Conservation (phyloP, 2,113 vertebrate species). For the Lasiurus borealis region DNA sequence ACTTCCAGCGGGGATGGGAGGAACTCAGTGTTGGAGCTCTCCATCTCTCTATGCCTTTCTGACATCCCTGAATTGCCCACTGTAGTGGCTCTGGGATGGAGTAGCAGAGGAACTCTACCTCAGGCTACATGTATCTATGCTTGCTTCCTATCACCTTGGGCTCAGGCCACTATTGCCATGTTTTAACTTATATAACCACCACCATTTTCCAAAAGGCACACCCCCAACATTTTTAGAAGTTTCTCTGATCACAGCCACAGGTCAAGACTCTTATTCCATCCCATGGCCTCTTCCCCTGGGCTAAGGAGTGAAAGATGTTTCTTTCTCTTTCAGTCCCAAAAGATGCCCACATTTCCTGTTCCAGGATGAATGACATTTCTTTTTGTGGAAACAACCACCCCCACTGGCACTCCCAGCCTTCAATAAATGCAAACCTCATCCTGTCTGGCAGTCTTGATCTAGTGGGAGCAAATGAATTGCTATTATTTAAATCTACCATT, state of each 20-base stretch:
- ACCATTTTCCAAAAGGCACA: neutral
- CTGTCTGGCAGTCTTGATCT: neutral
- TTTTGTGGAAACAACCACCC: neutral
- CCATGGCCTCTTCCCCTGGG: neutral
- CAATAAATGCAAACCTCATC: constrained; percentile 50
- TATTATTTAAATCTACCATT: constrained; percentile 62
- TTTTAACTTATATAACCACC: neutral
- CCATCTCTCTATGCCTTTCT: fast-evolving
- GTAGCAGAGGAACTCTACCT: too few species aligned
- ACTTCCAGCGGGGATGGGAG: too few species aligned
- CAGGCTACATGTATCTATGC: fast-evolving
- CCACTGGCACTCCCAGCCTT: neutral
- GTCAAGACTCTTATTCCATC: neutral
- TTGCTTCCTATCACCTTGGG: neutral
- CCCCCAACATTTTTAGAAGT: neutral
- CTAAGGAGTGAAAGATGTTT: neutral
- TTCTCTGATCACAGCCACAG: neutral
- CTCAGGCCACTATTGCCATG: neutral
- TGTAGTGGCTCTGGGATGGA: too few species aligned
- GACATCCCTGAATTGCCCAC: neutral
- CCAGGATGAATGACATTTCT: neutral
- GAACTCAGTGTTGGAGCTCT: fast-evolving
- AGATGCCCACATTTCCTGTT: neutral
- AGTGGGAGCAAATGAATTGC: constrained; percentile 12
- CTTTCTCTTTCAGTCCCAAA: neutral